Evolutionary conservation across 92 coral and sea anemone species (phyloP).

Genomic region (Virgularia gustaviana): DNA sequence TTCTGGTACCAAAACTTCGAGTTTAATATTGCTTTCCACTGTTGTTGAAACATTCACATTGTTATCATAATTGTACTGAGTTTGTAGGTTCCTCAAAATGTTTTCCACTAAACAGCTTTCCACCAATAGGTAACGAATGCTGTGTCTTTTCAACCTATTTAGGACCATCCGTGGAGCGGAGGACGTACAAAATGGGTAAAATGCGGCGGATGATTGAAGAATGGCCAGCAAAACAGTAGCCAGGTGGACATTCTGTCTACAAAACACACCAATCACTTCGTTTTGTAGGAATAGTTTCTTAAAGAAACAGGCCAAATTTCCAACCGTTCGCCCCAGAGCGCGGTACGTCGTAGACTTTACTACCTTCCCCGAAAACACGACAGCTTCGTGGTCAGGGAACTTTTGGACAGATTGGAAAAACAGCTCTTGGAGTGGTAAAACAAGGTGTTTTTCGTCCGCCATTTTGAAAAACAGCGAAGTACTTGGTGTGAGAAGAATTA

Average conservation of each 20-base stretch:
- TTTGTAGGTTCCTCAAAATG: neutral
- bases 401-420: conserved; percentile 33
- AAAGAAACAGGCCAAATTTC: conserved; percentile 46
- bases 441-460: conserved; percentile 30
- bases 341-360: conserved; percentile 55
- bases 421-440: conserved; percentile 4
- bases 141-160: conserved; percentile 44
- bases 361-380: conserved; percentile 52
- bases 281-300: conserved; percentile 14
- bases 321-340: conserved; percentile 53
- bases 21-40: neutral
- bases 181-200: conserved; percentile 69
- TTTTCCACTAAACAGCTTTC: neutral
- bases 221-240: conserved; percentile 68
- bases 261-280: conserved; percentile 60
- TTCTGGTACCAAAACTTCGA: neutral
- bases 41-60: too few relatives aligned
- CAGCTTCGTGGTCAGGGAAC: conserved; percentile 55
- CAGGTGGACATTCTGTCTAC: conserved; percentile 54
- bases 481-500: too few relatives aligned
- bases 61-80: too few relatives aligned
- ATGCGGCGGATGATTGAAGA: conserved; percentile 57
- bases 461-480: too few relatives aligned
- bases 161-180: conserved; percentile 57
- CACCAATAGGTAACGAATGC: conserved; percentile 18